These are phyloP conservation scores for Epirrhoe alternata DNA, from an alignment of 2,888 invertebrate species.

Conservation along the genomic window DNA sequence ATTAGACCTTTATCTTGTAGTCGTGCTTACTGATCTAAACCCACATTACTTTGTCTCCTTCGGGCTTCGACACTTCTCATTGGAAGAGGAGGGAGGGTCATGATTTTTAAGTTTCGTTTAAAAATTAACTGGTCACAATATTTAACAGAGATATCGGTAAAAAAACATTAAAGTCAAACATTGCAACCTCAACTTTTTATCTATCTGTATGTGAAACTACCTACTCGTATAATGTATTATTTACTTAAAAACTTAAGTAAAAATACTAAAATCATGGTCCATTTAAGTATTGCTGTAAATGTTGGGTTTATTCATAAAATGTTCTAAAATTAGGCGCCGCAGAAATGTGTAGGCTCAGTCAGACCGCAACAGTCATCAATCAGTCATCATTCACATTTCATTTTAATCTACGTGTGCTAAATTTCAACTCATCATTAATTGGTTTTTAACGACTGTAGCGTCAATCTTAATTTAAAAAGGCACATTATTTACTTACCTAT, in stretches of 20 bases:
- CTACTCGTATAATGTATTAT: too few species aligned
- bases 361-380: conserved; percentile 1
- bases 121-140: too few species aligned
- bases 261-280: too few species aligned
- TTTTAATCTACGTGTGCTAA: conserved; percentile 3
- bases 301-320: not conserved
- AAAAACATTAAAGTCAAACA: not conserved
- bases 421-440: conserved; percentile 3
- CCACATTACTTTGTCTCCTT: conserved; percentile 27
- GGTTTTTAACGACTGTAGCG: conserved; percentile 15
- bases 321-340: not conserved
- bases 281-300: not conserved
- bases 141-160: too few species aligned
- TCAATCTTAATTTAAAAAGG: not conserved
- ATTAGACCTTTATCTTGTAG: conserved; percentile 53
- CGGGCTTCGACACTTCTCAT: not conserved
- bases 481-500: not conserved
- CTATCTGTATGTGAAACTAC: too few species aligned
- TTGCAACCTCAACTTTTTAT: too few species aligned
- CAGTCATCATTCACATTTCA: conserved; percentile 6
- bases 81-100: too few species aligned
- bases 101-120: too few species aligned
- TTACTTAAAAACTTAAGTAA: too few species aligned
- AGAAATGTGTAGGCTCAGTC: not conserved
- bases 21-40: conserved; percentile 45